Conservation (phyloP, 2,797 vertebrate genomes). For the Nothura maculosa region DNA sequence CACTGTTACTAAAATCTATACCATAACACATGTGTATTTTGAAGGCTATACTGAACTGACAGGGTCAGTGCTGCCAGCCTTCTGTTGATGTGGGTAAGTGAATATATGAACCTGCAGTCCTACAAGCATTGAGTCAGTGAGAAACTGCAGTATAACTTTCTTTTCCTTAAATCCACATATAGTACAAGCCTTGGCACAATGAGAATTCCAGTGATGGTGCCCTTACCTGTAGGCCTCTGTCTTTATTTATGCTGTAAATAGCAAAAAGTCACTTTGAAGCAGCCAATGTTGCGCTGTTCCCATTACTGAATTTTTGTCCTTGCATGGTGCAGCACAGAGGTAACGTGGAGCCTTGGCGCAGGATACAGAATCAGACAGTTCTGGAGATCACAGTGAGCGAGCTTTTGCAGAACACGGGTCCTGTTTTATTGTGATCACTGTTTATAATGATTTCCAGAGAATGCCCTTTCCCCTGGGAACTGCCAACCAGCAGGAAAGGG, state of each 20-base stretch:
- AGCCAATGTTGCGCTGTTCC: background rate
- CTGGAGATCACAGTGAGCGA: background rate
- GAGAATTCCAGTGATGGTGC: background rate
- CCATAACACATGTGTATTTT: accelerated
- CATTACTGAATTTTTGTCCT: background rate
- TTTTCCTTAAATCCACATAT: background rate
- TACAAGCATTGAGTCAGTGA: background rate
- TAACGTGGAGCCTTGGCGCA: background rate
- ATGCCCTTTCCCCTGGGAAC: background rate
- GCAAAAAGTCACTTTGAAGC: background rate
- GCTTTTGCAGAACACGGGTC: background rate
- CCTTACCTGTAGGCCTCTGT: background rate
- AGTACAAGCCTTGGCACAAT: background rate
- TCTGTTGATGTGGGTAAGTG: background rate
- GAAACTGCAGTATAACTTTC: background rate
- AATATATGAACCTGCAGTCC: background rate
- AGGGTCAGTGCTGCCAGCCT: background rate
- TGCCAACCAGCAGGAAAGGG: background rate
- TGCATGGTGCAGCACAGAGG: background rate
- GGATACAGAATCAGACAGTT: background rate
- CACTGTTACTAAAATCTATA: background rate
- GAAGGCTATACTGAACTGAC: background rate
- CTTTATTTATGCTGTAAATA: background rate
- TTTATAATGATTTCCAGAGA: background rate
- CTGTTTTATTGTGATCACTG: background rate